phyloP scores from a whole-genome alignment of 1,140 invertebrate genomes.

The Apis laboriosa region DNA sequence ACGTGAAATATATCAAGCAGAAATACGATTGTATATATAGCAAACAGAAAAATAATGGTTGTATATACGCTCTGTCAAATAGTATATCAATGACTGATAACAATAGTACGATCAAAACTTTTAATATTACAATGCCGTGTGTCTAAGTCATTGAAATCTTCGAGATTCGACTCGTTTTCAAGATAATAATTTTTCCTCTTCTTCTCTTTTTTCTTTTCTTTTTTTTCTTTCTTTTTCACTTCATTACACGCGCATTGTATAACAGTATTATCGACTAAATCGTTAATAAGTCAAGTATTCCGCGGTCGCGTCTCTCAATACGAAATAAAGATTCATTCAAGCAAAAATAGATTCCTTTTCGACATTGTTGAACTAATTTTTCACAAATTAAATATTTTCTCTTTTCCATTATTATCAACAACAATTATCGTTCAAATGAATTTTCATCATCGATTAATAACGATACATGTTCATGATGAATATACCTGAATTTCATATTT shows the following conservation, averaged over 20 bases:
- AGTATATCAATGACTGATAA: conserved; percentile 1
- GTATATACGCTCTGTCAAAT: background rate
- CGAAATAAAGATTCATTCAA: background rate
- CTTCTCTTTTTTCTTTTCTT: background rate
- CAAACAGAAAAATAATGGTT: background rate
- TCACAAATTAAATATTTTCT: background rate
- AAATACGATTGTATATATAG: too few relatives aligned
- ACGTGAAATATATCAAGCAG: too few relatives aligned
- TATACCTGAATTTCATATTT: too few relatives aligned
- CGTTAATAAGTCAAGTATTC: background rate
- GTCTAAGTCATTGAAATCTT: background rate
- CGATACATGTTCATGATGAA: too few relatives aligned
- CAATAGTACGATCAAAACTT: background rate
- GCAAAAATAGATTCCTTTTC: background rate
- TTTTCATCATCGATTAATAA: too few relatives aligned
- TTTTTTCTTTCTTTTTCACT: background rate
- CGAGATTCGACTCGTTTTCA: conserved; percentile 5
- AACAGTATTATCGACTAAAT: background rate
- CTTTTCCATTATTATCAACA: too few relatives aligned
- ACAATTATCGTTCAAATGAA: background rate
- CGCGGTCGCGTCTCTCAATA: background rate
- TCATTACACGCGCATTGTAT: conserved; percentile 13
- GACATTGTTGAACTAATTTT: background rate
- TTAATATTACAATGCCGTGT: background rate
- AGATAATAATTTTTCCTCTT: background rate